Conservation (phyloP, 1,140 invertebrate genomes). For the Heliconius hermathena region DNA sequence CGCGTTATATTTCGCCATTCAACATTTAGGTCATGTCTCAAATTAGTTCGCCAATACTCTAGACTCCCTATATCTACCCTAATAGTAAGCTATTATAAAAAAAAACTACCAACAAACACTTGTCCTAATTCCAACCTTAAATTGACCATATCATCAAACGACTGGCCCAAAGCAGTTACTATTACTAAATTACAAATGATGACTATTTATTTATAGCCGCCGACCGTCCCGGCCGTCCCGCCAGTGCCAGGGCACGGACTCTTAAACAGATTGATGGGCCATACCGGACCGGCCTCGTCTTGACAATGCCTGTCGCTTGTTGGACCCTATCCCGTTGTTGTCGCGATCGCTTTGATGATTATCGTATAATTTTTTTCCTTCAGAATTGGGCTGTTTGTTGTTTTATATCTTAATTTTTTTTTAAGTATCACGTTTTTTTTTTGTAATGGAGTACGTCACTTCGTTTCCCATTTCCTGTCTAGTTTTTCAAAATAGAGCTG, state of each 20-base stretch:
- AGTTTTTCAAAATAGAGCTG: too few species aligned
- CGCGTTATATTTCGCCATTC: too few species aligned
- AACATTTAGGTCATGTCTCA: too few species aligned
- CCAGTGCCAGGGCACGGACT: slow-evolving; percentile 3
- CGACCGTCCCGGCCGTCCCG: neutral
- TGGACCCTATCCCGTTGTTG: neutral
- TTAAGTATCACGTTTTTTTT: too few species aligned
- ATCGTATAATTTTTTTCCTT: too few species aligned
- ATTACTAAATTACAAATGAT: neutral
- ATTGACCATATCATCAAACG: neutral
- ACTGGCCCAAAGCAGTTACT: slow-evolving; percentile 2
- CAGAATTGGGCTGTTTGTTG: too few species aligned
- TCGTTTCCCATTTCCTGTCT: too few species aligned
- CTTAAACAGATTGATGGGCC: neutral
- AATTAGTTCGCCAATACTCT: too few species aligned
- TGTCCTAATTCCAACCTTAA: neutral
- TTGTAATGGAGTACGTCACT: too few species aligned
- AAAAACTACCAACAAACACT: neutral
- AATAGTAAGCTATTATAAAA: neutral
- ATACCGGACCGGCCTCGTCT: neutral
- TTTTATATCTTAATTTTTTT: too few species aligned
- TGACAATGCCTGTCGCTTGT: neutral
- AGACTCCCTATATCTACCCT: too few species aligned
- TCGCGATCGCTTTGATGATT: too few species aligned
- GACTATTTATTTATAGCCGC: neutral